A percentile compares a stretch with the other conserved stretches of the same genome.
phyloP scores from a whole-genome alignment of 2,797 vertebrate species.

The Sebastes oblongus region DNA sequence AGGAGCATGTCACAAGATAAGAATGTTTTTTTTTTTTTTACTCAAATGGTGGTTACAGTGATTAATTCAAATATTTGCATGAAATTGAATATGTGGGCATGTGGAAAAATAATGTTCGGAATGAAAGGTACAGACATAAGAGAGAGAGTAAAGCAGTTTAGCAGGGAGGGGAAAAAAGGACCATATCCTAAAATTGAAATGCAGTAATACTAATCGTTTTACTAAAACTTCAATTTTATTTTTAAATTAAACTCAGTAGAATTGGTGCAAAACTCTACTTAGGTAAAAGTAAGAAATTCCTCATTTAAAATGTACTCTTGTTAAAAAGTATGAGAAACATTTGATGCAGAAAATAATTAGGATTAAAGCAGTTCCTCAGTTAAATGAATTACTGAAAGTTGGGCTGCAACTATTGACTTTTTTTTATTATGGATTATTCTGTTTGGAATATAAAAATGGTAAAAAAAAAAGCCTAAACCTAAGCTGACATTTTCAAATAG shows the following conservation, averaged over 20 bases:
- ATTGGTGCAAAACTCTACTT: not conserved
- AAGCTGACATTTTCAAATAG: too few species aligned
- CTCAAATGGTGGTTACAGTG: constrained; percentile 17
- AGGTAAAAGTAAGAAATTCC: not conserved
- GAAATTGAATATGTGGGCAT: constrained; percentile 47
- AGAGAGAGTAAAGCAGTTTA: constrained; percentile 12
- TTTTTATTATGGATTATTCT: not conserved
- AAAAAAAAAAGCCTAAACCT: too few species aligned
- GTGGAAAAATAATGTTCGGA: constrained; percentile 31
- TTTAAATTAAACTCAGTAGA: not conserved
- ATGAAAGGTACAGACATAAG: not conserved
- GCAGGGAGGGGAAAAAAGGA: not conserved
- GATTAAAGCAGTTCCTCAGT: not conserved
- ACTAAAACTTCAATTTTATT: constrained; percentile 41
- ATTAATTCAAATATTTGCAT: constrained; percentile 57
- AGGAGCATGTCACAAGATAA: constrained; percentile 53
- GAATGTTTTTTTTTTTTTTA: constrained; percentile 13
- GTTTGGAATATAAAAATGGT: not conserved
- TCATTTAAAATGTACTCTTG: constrained; percentile 1
- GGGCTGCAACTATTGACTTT: not conserved
- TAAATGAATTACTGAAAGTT: not conserved
- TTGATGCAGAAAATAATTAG: not conserved
- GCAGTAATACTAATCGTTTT: not conserved
- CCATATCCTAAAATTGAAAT: not conserved
- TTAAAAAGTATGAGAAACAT: not conserved